Evolutionary conservation across 2,797 vertebrate species (phyloP), one percentile per base, ranked within the genome.

Genomic region (Myoxocephalus aenaeus): DNA sequence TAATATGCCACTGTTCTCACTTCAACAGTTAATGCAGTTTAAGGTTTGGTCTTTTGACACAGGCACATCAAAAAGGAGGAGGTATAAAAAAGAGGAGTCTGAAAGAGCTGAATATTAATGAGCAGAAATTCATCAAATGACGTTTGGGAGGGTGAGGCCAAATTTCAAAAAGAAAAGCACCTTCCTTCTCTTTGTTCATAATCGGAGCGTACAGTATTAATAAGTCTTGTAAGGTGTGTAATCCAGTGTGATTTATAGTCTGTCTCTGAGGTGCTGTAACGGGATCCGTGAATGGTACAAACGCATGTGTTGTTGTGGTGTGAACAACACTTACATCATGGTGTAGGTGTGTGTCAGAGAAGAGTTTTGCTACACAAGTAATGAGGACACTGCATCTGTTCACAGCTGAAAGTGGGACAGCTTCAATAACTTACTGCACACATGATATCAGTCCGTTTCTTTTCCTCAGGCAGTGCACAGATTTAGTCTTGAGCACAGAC

Each of bases 311-410:
- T 81, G 83, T 86, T 81, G 72, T 86, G 85, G 83, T 73, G 86
- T 76, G 65, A 91, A 88, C 85, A 85, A 84, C 90, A 89, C 91
- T 94, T 91, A 85, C 91, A 91, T 93, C 91, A 93, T 67, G 72
- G 72, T 67, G 89, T 86, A 88, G 89, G 89, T 86, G 91, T 90
- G 84, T 88, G 84, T 89, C 86, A 88, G 79, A 81, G 85, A 82
- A n/a, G 65, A 80, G 81, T 75, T 71, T 62, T 18, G 53, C 77
- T 75, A 22, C 48, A 81, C 71, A 48, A 76, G 75, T 83, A 90
- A 90, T 51, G 70, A 83, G 86, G 81, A 88, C 77, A 36, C 74
- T 76, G 86, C 78, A 87, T 89, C 75, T 84, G 87, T 42, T 88
- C 71, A 27, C 64, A 25, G 27, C 62, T 29, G 73, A 89, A 87